These are phyloP conservation scores for Zosterops hypoxanthus DNA, from an alignment of 2,113 vertebrate species.

Conservation along the genomic window DNA sequence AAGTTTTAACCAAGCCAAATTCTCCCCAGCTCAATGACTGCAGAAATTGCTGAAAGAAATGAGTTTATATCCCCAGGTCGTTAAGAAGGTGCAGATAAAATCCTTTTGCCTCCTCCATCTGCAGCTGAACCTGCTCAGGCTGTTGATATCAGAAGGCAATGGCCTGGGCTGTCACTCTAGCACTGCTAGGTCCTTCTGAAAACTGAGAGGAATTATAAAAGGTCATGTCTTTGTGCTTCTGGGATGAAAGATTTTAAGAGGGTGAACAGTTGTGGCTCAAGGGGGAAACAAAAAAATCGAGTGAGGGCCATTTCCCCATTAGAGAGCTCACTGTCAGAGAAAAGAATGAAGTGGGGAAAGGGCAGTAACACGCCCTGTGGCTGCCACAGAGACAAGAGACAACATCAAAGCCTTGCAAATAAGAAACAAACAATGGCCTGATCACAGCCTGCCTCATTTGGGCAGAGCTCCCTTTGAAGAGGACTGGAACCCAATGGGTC, in stretches of 20 bases:
- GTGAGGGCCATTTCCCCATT: neutral
- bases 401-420: slow-evolving; percentile 51
- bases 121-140: neutral
- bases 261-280: neutral
- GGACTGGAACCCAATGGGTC: neutral
- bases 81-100: neutral
- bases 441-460: neutral
- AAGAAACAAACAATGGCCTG: slow-evolving; percentile 28
- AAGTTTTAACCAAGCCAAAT: neutral
- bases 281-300: neutral
- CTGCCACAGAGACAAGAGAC: neutral
- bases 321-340: neutral
- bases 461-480: slow-evolving; percentile 13
- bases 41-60: neutral
- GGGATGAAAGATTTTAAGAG: neutral
- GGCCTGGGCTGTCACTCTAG: neutral
- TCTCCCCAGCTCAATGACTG: neutral
- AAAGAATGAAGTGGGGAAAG: slow-evolving; percentile 28
- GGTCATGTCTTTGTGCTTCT: neutral
- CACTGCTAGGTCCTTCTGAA: neutral
- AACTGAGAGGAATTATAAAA: neutral
- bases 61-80: neutral
- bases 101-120: neutral
- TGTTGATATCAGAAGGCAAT: neutral
- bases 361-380: neutral